Evolutionary conservation across 2,797 vertebrate genomes (phyloP).

Genomic region (Glyptemys insculpta): DNA sequence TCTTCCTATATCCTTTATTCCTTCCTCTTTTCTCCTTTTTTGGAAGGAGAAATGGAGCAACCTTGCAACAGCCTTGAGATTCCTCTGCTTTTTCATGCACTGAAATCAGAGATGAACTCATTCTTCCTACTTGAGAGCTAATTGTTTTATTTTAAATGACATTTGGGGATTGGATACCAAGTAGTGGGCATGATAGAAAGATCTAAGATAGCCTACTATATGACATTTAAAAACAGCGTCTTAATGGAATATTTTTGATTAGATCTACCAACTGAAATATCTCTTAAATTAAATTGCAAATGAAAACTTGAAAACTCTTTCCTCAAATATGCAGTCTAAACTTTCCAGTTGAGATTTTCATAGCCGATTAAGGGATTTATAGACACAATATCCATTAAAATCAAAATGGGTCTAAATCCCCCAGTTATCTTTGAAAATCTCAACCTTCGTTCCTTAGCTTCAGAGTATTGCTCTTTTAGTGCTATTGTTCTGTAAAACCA

Average conservation of each 20-base stretch:
- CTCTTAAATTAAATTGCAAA: background rate
- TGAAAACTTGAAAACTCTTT: background rate
- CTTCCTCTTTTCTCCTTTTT: background rate
- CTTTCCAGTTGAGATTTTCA: background rate
- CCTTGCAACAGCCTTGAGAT: background rate
- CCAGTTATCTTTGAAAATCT: background rate
- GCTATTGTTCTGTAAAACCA: background rate
- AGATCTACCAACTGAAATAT: background rate
- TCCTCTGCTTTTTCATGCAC: background rate
- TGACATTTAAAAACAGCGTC: background rate
- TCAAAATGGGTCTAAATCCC: background rate
- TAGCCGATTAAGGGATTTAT: background rate
- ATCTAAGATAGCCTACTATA: background rate
- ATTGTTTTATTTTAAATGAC: background rate
- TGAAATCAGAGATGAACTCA: background rate
- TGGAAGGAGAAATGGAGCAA: background rate
- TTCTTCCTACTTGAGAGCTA: slow-evolving; percentile 18
- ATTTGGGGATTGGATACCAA: slow-evolving; percentile 9
- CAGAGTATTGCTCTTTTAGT: background rate
- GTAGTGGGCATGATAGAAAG: background rate
- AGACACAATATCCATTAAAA: background rate
- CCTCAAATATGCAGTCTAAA: background rate
- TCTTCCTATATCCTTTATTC: background rate
- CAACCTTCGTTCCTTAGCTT: background rate
- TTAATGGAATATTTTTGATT: background rate